phyloP scores from a whole-genome alignment of 2,888 invertebrate genomes.

The Crocallis elinguaria region DNA sequence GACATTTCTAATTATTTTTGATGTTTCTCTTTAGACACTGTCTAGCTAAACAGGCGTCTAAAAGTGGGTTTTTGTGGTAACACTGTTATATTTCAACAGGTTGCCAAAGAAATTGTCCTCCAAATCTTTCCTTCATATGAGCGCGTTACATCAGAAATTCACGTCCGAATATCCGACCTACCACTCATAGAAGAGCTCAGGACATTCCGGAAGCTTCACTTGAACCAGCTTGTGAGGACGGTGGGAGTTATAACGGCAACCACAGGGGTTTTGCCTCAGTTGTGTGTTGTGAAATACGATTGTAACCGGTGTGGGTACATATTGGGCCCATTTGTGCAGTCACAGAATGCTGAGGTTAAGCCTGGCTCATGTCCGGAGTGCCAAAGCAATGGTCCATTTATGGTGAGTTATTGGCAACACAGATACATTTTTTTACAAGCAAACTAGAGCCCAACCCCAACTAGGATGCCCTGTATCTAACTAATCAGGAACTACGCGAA shows the following conservation, averaged over 20 bases:
- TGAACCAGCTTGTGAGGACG: slow-evolving; percentile 96
- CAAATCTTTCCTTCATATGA: slow-evolving; percentile 98
- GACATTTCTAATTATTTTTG: too few relatives aligned
- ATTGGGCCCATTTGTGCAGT: slow-evolving; percentile 98
- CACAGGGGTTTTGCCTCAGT: slow-evolving; percentile 97
- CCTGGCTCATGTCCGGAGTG: slow-evolving; percentile 99
- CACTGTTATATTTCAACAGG: slow-evolving; percentile 36
- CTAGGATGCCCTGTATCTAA: background rate
- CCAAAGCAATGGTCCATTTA: slow-evolving; percentile 97
- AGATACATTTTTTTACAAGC: too few relatives aligned
- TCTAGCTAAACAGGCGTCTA: too few relatives aligned
- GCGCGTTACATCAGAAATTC: slow-evolving; percentile 96
- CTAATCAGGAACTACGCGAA: too few relatives aligned
- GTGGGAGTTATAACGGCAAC: slow-evolving; percentile 97
- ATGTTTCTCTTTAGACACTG: too few relatives aligned
- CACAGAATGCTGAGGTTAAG: slow-evolving; percentile 96
- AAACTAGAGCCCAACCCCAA: background rate
- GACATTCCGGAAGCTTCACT: slow-evolving; percentile 93
- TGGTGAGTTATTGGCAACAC: slow-evolving; percentile 78
- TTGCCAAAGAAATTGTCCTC: slow-evolving; percentile 96
- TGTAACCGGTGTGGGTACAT: slow-evolving; percentile 98
- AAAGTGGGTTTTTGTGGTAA: background rate
- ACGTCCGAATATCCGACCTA: slow-evolving; percentile 97
- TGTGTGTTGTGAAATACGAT: slow-evolving; percentile 98
- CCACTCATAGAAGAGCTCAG: slow-evolving; percentile 98